Conservation (phyloP, 1,140 invertebrate species). For the Pseudomyrmex flavicornis region DNA sequence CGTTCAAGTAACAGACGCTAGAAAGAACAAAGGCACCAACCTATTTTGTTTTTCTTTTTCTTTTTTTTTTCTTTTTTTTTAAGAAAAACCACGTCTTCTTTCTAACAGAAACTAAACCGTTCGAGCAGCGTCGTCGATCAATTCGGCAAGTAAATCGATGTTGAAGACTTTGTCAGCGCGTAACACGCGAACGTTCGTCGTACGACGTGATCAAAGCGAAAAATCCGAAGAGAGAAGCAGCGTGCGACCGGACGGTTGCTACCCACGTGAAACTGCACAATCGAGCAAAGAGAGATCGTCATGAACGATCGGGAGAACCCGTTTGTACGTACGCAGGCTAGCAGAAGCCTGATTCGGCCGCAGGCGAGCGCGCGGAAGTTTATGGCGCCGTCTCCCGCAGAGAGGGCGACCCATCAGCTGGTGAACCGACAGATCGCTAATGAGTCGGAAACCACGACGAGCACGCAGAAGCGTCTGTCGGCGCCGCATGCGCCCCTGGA, state of each 20-base stretch:
- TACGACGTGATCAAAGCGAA: not conserved
- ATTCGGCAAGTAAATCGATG: conserved; percentile 41
- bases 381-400: conserved; percentile 7
- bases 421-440: conserved; percentile 28
- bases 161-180: conserved; percentile 32
- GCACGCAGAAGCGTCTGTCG: conserved; percentile 40
- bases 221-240: not conserved
- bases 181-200: conserved; percentile 11
- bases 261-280: too few relatives aligned
- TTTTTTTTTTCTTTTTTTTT: not conserved
- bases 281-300: not conserved
- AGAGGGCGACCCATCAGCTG: conserved; percentile 28
- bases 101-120: conserved; percentile 62
- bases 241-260: not conserved
- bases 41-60: too few relatives aligned
- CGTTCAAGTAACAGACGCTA: not conserved
- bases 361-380: conserved; percentile 26
- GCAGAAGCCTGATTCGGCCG: conserved; percentile 58
- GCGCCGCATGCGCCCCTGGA: conserved; percentile 57
- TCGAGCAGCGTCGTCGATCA: conserved; percentile 2
- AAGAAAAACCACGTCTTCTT: conserved; percentile 63
- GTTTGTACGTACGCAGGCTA: conserved; percentile 58
- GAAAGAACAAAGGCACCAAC: too few relatives aligned
- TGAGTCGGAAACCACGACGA: conserved; percentile 38
- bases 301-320: conserved; percentile 69